Evolutionary conservation across 2,113 vertebrate genomes (phyloP).

Genomic region (Colaptes auratus): DNA sequence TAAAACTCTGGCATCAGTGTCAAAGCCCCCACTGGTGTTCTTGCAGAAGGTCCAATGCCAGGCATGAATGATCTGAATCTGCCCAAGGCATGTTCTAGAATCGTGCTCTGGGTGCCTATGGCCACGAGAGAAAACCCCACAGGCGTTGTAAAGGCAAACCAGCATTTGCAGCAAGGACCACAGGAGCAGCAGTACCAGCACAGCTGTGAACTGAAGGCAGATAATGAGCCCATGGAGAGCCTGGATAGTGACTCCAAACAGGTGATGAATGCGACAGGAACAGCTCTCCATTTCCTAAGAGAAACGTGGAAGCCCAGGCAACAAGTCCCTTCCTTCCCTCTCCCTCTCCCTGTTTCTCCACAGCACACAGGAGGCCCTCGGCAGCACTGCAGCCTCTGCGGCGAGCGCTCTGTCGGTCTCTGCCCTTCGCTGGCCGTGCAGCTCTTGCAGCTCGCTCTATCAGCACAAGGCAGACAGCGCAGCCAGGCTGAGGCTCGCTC

Average conservation of each 20-base stretch:
- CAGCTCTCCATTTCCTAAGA: background rate
- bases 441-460: background rate
- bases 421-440: background rate
- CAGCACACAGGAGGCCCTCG: background rate
- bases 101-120: background rate
- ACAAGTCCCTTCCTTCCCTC: background rate
- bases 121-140: background rate
- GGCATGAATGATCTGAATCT: background rate
- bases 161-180: background rate
- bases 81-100: background rate
- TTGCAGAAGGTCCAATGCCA: background rate
- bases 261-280: fast-evolving
- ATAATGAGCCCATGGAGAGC: fast-evolving
- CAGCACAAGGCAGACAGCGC: slow-evolving; percentile 41
- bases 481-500: slow-evolving; percentile 63
- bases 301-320: background rate
- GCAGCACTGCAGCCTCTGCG: background rate
- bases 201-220: background rate
- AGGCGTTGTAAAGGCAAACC: background rate
- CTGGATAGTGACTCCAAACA: background rate
- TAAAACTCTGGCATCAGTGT: background rate
- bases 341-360: background rate
- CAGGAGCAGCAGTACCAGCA: background rate
- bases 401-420: background rate
- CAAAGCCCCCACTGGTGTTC: background rate